These are phyloP conservation scores for Spizella passerina DNA, from an alignment of 2,797 vertebrate genomes.

Conservation along the genomic window DNA sequence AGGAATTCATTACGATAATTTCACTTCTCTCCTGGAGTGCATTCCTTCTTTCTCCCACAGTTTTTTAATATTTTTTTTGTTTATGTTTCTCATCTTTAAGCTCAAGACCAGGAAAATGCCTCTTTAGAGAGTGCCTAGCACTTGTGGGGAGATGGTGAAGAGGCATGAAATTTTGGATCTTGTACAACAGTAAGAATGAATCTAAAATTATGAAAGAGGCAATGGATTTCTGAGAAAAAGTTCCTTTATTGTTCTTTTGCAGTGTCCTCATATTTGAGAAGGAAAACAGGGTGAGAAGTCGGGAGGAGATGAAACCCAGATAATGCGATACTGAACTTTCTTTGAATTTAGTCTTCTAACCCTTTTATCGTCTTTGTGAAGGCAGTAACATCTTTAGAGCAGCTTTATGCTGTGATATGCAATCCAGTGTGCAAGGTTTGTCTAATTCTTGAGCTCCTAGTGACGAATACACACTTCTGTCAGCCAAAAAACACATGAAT, in stretches of 20 bases:
- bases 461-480: not conserved
- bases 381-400: not conserved
- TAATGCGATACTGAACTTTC: not conserved
- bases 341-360: not conserved
- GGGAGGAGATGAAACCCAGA: not conserved
- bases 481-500: not conserved
- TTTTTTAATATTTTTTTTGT: not conserved
- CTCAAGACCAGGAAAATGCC: not conserved
- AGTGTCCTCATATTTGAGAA: not conserved
- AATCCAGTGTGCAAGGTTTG: not conserved
- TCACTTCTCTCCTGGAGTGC: fast-evolving
- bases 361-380: not conserved
- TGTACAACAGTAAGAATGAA: not conserved
- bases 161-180: not conserved
- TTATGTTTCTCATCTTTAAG: not conserved
- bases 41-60: not conserved
- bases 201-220: not conserved
- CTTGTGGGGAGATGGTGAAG: not conserved
- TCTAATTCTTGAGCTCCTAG: not conserved
- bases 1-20: not conserved
- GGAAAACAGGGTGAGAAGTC: not conserved
- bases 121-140: not conserved
- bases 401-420: not conserved
- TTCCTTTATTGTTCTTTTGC: not conserved
- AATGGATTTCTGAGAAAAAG: not conserved